Percentiles rank a stretch among this genome's conserved stretches.
Evolutionary conservation across 2,113 vertebrate species (phyloP).

Genomic region (Etheostoma cragini): DNA sequence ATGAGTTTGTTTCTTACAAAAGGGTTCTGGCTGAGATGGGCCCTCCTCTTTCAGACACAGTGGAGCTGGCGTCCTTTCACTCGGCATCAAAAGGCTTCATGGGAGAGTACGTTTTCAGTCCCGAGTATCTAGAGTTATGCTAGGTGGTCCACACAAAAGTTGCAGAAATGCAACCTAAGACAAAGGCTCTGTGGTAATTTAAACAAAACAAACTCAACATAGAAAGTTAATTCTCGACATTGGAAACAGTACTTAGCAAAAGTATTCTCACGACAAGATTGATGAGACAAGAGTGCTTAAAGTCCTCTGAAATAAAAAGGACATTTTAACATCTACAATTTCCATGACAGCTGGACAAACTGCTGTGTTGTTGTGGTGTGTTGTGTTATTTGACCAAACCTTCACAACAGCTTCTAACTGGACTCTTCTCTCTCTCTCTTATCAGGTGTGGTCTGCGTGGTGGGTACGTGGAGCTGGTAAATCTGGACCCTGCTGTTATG

Average conservation of each 20-base stretch:
- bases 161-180: not conserved
- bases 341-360: not conserved
- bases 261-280: not conserved
- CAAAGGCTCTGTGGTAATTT: not conserved
- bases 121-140: not conserved
- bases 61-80: conserved; percentile 84
- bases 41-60: conserved; percentile 64
- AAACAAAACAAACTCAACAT: not conserved
- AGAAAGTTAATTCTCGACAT: not conserved
- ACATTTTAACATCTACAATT: not conserved
- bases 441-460: conserved; percentile 82
- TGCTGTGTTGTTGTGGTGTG: not conserved
- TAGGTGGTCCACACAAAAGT: not conserved
- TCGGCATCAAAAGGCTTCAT: conserved; percentile 82
- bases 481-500: conserved; percentile 74
- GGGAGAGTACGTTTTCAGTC: conserved; percentile 81
- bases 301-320: not conserved
- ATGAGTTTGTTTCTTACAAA: conserved; percentile 84
- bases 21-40: conserved; percentile 83
- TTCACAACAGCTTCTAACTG: not conserved
- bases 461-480: conserved; percentile 85
- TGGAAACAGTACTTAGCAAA: not conserved
- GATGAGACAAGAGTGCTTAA: not conserved
- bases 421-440: conserved; percentile 2
- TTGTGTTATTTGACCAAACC: not conserved